Base-by-base conservation (phyloP, 2,113 vertebrate species). In the Deroptyus accipitrinus region DNA sequence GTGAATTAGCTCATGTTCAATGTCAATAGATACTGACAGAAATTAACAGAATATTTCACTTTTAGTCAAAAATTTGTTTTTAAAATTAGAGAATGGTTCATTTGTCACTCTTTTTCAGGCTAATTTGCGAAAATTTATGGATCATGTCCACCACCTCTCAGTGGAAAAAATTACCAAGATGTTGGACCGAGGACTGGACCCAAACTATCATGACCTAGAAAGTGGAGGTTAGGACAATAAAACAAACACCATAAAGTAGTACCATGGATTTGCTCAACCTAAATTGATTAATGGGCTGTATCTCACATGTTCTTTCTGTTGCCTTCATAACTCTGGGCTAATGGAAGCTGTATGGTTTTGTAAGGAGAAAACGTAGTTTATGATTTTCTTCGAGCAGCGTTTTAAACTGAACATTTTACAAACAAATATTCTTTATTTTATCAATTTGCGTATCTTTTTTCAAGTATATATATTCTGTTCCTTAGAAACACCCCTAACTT, bases 121-220 rank as follows among this genome's bases (percentile, higher is more conserved):
- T 89, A 99, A 98, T 92, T 96, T 99, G 95, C 99, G 98, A 94
- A 99, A 98, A 96, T 99, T 98, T 92, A 99, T 99, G 99, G 99
- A 99, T 87, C 98, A 98, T 17, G 92, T 99, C 52, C 99, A 99
- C 51, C 98, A 99, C 11, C 97, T 98, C 33, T 98, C 99, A 28
- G 97, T 99, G 96, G 99, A 99, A 91, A 99, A 99, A 95, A 94
- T 99, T 49, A 93, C 94, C 13, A 99, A 99, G 97, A 97, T 99
- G 98, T 80, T 99, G 96, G 99, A 99, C 54, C 98, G 98, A 89
- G 99, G 99, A 77, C 97, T 99, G 79, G 99, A 99, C 84, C 99
- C 99, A 23, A 99, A 99, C 91, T 99, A 99, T 93, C 99, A 99
- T 2, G 99, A 99, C 92, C 88, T 98, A 11, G 99, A 99, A 31